Conservation (phyloP, 2,888 invertebrate genomes). For the Dasysyrphus albostriatus region DNA sequence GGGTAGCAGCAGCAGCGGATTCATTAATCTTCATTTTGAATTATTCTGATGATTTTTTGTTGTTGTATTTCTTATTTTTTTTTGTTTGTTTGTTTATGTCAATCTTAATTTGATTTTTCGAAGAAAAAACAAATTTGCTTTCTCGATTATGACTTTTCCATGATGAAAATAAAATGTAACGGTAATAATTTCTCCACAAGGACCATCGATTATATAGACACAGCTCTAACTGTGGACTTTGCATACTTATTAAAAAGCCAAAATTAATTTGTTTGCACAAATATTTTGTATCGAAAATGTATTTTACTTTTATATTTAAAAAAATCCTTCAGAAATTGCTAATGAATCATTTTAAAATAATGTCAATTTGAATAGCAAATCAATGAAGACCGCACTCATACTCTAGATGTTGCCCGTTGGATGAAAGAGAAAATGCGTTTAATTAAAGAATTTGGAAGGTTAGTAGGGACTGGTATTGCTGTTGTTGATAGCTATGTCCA, state of each 20-base stretch:
- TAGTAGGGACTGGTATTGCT: too few relatives aligned
- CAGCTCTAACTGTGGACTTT: background rate
- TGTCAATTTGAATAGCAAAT: background rate
- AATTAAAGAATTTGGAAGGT: too few relatives aligned
- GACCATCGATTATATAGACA: slow-evolving; percentile 17
- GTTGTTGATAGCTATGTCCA: too few relatives aligned
- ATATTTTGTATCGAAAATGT: background rate
- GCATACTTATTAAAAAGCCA: background rate
- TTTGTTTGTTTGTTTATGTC: slow-evolving; percentile 3
- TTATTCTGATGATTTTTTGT: slow-evolving; percentile 25
- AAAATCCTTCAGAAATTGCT: background rate
- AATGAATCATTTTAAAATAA: slow-evolving; percentile 6
- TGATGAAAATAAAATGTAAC: slow-evolving; percentile 27
- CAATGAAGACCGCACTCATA: too few relatives aligned
- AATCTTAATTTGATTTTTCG: slow-evolving; percentile 38
- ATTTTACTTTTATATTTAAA: background rate
- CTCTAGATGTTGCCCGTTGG: too few relatives aligned
- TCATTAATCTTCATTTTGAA: slow-evolving; percentile 29
- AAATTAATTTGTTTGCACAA: background rate
- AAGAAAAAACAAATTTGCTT: slow-evolving; percentile 18
- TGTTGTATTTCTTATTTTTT: background rate
- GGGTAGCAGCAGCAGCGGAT: background rate
- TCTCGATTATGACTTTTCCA: slow-evolving; percentile 15
- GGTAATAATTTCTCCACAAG: slow-evolving; percentile 2
- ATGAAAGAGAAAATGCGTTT: too few relatives aligned